A percentile compares a stretch with the other conserved stretches of the same genome.
These are phyloP conservation scores for Peromyscus californicus DNA, from an alignment of 2,113 vertebrate species.

Conservation along the genomic window DNA sequence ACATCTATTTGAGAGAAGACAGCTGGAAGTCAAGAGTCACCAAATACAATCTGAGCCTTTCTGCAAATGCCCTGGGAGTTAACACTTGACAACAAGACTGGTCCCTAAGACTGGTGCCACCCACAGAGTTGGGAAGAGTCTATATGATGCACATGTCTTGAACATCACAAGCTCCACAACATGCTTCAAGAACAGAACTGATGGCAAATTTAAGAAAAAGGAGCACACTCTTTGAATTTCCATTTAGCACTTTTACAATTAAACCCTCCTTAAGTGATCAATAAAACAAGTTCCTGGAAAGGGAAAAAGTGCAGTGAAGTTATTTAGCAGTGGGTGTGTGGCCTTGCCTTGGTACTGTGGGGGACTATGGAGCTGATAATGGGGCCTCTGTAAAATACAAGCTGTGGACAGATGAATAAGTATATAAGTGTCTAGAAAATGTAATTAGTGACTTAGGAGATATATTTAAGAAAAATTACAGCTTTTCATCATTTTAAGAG, in stretches of 20 bases:
- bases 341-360: not conserved
- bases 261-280: constrained; percentile 53
- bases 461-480: constrained; percentile 69
- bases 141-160: not conserved
- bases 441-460: constrained; percentile 69
- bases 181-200: constrained; percentile 6
- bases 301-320: not conserved
- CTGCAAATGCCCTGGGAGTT: not conserved
- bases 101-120: not conserved
- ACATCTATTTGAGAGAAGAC: not conserved
- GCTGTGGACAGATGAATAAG: constrained; percentile 55
- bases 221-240: constrained; percentile 22
- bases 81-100: not conserved
- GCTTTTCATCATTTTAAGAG: constrained; percentile 80
- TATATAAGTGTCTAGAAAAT: constrained; percentile 17
- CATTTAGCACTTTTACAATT: constrained; percentile 64
- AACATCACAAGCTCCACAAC: not conserved
- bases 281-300: constrained; percentile 66
- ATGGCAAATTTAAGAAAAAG: constrained; percentile 44
- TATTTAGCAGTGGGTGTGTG: constrained; percentile 34
- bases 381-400: constrained; percentile 41
- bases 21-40: not conserved
- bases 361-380: constrained; percentile 8
- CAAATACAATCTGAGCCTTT: not conserved
- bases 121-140: not conserved